Conservation (phyloP, 2,888 invertebrate species). For the Hirtodrosophila trivittata region DNA sequence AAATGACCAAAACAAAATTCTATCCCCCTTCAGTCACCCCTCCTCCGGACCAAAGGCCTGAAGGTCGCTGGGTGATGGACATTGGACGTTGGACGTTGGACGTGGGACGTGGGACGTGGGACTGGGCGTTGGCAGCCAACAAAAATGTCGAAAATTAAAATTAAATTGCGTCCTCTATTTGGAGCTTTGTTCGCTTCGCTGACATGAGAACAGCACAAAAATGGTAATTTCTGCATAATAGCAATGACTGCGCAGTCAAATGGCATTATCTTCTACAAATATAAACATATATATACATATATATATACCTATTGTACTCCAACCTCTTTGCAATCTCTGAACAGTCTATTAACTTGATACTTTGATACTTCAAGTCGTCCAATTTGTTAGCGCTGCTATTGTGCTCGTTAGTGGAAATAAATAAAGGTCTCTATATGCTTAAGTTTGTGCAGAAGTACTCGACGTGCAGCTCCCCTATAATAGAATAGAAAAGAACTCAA, state of each 20-base stretch:
- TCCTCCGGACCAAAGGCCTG: not conserved
- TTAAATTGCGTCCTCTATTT: slow-evolving; percentile 63
- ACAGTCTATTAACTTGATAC: slow-evolving; percentile 15
- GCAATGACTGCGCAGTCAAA: slow-evolving; percentile 20
- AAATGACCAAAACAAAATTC: slow-evolving; percentile 65
- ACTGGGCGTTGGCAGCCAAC: slow-evolving; percentile 11
- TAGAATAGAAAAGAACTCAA: too few relatives aligned
- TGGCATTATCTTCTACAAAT: too few relatives aligned
- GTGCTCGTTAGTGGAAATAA: slow-evolving; percentile 40
- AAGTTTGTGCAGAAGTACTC: not conserved
- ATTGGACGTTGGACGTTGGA: not conserved
- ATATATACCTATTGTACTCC: too few relatives aligned
- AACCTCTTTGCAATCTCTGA: not conserved
- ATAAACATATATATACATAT: too few relatives aligned
- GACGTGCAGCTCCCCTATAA: not conserved
- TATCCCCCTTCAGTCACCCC: not conserved
- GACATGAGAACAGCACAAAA: slow-evolving; percentile 38
- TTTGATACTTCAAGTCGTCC: slow-evolving; percentile 30
- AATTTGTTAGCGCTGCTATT: slow-evolving; percentile 35
- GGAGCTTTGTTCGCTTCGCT: slow-evolving; percentile 37
- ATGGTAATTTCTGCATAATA: slow-evolving; percentile 47
- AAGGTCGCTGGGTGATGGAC: slow-evolving; percentile 23
- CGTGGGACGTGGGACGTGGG: not conserved
- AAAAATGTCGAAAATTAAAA: slow-evolving; percentile 54
- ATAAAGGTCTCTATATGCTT: not conserved